These are phyloP conservation scores for Acronicta leporina DNA, from an alignment of 2,888 invertebrate genomes.

Conservation along the genomic window DNA sequence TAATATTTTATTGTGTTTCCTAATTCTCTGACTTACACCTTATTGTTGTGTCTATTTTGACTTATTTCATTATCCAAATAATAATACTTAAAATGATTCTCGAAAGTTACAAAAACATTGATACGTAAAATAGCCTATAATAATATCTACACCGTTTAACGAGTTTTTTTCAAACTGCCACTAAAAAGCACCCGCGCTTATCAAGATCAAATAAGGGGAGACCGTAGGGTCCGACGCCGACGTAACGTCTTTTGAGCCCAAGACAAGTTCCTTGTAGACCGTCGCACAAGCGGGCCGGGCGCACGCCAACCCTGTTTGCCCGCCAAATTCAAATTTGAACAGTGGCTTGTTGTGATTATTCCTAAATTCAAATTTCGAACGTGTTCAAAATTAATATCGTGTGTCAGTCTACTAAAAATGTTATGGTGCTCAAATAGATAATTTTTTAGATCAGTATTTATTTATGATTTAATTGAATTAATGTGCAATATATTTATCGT, in stretches of 20 bases:
- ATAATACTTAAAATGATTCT: no score
- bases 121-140: neutral
- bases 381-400: neutral
- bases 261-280: slow-evolving; percentile 85
- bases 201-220: slow-evolving; percentile 80
- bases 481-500: slow-evolving; percentile 53
- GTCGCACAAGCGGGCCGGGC: slow-evolving; percentile 81
- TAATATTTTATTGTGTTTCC: no score
- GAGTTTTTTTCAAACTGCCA: slow-evolving; percentile 56
- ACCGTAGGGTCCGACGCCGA: slow-evolving; percentile 74
- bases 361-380: slow-evolving; percentile 28
- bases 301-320: slow-evolving; percentile 66
- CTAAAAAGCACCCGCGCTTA: slow-evolving; percentile 74
- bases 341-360: no score
- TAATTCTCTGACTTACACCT: no score
- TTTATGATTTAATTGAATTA: neutral
- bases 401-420: neutral
- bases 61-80: no score
- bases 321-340: slow-evolving; percentile 69
- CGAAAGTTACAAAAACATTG: no score
- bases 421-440: slow-evolving; percentile 20
- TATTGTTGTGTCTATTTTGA: no score
- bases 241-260: slow-evolving; percentile 86
- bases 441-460: neutral
- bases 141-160: neutral